phyloP scores from a whole-genome alignment of 1,140 invertebrate species.

The Pseudomyrmex dendroicus region DNA sequence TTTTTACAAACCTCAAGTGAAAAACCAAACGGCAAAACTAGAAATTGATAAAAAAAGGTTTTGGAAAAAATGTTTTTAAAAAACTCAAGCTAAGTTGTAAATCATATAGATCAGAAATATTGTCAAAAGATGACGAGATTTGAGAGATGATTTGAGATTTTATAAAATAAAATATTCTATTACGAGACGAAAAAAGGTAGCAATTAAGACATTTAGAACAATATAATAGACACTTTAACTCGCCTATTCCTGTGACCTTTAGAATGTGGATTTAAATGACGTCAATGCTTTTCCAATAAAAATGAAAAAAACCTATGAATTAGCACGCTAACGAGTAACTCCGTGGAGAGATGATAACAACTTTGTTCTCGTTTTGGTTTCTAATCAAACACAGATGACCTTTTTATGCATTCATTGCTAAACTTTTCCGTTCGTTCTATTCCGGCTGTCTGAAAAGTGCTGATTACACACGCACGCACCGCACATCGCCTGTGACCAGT shows the following conservation, averaged over 20 bases:
- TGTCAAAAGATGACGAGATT: background rate
- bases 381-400: constrained; percentile 20
- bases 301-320: background rate
- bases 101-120: too few relatives aligned
- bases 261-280: background rate
- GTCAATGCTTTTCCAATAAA: background rate
- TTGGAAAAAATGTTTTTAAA: too few relatives aligned
- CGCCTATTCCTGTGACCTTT: background rate
- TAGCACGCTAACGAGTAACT: constrained; percentile 9
- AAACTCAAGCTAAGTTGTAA: too few relatives aligned
- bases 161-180: too few relatives aligned
- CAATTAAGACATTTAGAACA: too few relatives aligned
- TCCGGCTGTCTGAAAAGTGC: background rate
- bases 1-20: too few relatives aligned
- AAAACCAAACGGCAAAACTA: too few relatives aligned
- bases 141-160: too few relatives aligned
- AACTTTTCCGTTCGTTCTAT: background rate
- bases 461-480: background rate
- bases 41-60: too few relatives aligned
- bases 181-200: too few relatives aligned
- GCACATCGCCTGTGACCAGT: too few relatives aligned
- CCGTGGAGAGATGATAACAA: background rate
- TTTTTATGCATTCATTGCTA: constrained; percentile 17
- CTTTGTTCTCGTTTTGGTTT: constrained; percentile 18
- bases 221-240: background rate